Base-by-base conservation (phyloP, 2,888 invertebrate species). In the Pimpla rufipes region DNA sequence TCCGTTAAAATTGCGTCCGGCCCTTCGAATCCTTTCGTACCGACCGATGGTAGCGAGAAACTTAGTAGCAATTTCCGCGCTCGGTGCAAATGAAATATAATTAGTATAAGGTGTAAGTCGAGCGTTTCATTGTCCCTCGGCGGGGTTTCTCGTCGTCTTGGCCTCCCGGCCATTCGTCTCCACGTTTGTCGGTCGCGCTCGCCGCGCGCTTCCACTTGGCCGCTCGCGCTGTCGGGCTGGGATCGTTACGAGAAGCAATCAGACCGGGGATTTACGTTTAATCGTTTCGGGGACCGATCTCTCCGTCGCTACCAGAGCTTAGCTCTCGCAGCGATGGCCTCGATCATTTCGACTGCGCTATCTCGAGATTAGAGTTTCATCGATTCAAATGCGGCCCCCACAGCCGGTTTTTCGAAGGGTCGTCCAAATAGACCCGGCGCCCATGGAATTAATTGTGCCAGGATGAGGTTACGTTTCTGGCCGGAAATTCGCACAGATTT, bases 191-290 rank as follows among this genome's bases (percentile, higher is more conserved):
- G 75, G 73, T 74, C 37, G 23, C 71, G 71, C 59, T 52, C 29
- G 29, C 29, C 29, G 29, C 29, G 29, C 29, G n/a, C 64, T 67
- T 73, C 47, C 71, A 75, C 67, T 81, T 42, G 79, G 78, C 52
- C 68, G 74, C 75, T 45, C 62, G 68, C 55, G 66, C 45, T 62
- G 62, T 64, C 79, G 52, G 42, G 81, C 57, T 71, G 74, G 74
- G 64, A 74, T 85, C 82, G 75, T 85, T 85, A 87, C 84, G 85
- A 80, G 86, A 86, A 85, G 87, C 88, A 88, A 88, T 90, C 88
- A 88, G 84, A 85, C 81, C 52, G 57, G 82, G 89, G 88, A 89
- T 90, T 90, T 88, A 83, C 85, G 85, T 87, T 88, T 90, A 88
- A 89, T 88, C 88, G 87, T 86, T 86, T 68, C 75, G 35, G 79